Conservation (phyloP, 2,888 invertebrate genomes). For the Pemphredon lugubris region DNA sequence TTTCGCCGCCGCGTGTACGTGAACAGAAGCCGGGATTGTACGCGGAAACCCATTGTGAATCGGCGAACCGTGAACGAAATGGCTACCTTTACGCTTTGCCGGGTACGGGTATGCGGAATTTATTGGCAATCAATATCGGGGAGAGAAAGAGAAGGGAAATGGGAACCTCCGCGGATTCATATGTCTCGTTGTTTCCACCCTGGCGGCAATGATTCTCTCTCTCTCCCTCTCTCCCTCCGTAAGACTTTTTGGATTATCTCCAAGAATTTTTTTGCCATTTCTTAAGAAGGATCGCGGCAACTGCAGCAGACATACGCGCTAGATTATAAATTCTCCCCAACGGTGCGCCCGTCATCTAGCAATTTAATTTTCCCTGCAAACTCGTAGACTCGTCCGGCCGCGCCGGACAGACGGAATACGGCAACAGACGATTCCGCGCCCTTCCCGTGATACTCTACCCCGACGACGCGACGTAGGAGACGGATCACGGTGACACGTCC, state of each 20-base stretch:
- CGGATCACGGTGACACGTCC: not conserved
- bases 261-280: not conserved
- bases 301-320: too few relatives aligned
- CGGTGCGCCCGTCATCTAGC: too few relatives aligned
- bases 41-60: conserved; percentile 72
- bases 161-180: conserved; percentile 29
- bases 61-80: conserved; percentile 72
- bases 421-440: too few relatives aligned
- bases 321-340: too few relatives aligned
- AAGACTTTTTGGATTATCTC: conserved; percentile 1
- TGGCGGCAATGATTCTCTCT: conserved; percentile 4
- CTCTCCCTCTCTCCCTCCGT: too few relatives aligned
- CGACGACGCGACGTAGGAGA: too few relatives aligned
- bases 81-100: conserved; percentile 73
- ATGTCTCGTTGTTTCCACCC: conserved; percentile 25
- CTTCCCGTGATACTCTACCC: too few relatives aligned
- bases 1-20: conserved; percentile 55
- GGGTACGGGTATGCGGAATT: conserved; percentile 69
- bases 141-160: conserved; percentile 37
- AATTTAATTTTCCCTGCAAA: too few relatives aligned
- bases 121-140: conserved; percentile 73
- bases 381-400: too few relatives aligned
- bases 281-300: too few relatives aligned
- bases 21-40: conserved; percentile 64
- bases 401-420: too few relatives aligned